Evolutionary conservation across 1,140 invertebrate species (phyloP), one percentile per base, ranked within the genome.

Genomic region (Drosophila busckii): DNA sequence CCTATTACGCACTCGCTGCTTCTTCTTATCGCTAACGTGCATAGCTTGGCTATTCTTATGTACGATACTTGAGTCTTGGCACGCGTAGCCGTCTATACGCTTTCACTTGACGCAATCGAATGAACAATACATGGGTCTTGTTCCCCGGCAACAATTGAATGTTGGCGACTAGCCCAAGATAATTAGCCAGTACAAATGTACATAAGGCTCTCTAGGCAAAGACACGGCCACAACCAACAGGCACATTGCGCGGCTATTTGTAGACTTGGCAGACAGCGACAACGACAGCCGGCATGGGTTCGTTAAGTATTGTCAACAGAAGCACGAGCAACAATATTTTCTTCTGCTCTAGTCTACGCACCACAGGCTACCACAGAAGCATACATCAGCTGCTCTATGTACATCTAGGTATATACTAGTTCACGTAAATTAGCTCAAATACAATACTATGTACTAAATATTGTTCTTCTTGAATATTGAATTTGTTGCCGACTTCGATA

Each of bases 1-100:
- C 1, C 84, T 54, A 70, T 86, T 86, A 22, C 84, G 73, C 13
- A 54, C 48, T 20, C 84, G 65, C 2, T 67, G 37, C 41, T 86
- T 86, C 54, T 84, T 86, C 41, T 84, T 84, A 12, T 68, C 58
- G 6, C 16, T 54, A 10, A 12, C 22, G 8, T 55, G 26, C 53
- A 62, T 56, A 25, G 35, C 16, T 13, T 16, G 17, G 16, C 13
- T 49, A 35, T 38, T 10, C 10, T 6, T 8, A 10, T 20, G 13
- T 7, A 25, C 12, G n/a, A 29, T 13, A 13, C 9, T 8, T n/a
- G 34, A n/a, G n/a, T n/a, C n/a, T n/a, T n/a, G n/a, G n/a, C n/a
- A 8, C 12, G 2, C 7, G 7, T 28, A 35, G 12, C 12, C 53
- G 50, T 55, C 42, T 31, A 9, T 23, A 6, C 35, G 46, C 28